These are phyloP conservation scores for Ridgeia piscesae DNA, from an alignment of 1,140 invertebrate genomes.

Conservation along the genomic window DNA sequence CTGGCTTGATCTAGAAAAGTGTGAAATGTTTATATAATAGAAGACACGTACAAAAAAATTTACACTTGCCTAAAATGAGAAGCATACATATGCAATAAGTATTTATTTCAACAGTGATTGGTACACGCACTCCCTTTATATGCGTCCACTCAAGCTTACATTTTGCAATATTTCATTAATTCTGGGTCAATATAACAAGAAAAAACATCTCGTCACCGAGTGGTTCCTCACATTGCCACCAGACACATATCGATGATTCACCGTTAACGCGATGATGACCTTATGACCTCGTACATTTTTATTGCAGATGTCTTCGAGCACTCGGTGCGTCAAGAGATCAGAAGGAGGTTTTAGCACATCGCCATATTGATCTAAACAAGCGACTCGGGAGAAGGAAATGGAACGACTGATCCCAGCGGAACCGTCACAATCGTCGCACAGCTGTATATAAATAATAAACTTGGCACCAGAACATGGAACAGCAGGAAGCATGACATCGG, in stretches of 20 bases:
- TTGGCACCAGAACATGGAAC: background rate
- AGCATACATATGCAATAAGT: background rate
- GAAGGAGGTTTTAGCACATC: background rate
- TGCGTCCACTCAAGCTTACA: background rate
- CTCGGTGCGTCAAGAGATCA: background rate
- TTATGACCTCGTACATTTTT: background rate
- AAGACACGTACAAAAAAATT: background rate
- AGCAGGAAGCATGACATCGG: background rate
- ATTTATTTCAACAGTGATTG: background rate
- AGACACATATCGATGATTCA: background rate
- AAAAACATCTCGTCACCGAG: background rate
- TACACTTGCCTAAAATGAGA: background rate
- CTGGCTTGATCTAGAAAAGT: background rate
- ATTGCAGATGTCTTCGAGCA: background rate
- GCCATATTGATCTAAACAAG: background rate
- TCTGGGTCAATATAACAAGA: background rate
- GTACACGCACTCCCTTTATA: no score
- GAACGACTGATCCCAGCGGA: background rate
- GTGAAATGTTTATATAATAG: background rate
- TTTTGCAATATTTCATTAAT: background rate
- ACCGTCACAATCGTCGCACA: background rate
- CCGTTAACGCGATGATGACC: background rate
- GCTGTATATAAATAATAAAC: background rate
- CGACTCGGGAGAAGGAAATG: background rate
- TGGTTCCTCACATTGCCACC: background rate